Conservation (phyloP, 2,797 vertebrate genomes). For the Pseudochirops corinnae region DNA sequence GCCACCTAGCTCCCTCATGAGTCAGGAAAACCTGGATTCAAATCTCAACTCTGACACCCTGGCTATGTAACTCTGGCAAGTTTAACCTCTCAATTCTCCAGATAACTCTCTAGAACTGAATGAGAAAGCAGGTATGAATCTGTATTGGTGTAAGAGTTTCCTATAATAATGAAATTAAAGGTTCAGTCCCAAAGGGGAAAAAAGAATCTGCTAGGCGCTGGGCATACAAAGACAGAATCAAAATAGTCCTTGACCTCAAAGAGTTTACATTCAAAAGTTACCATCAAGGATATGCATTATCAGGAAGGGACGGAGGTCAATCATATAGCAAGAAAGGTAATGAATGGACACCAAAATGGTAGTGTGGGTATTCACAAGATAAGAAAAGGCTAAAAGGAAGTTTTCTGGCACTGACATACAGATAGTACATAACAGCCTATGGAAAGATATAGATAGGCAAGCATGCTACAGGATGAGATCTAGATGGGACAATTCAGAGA, state of each 20-base stretch:
- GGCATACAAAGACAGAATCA: background rate
- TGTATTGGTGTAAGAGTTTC: background rate
- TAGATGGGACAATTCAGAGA: background rate
- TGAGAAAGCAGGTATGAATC: background rate
- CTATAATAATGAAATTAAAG: background rate
- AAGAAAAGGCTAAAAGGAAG: background rate
- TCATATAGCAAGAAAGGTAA: background rate
- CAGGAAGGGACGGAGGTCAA: background rate
- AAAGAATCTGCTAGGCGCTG: background rate
- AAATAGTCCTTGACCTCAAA: background rate
- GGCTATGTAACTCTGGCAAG: background rate
- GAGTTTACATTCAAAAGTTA: background rate
- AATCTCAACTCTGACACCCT: background rate
- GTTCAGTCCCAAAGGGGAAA: background rate
- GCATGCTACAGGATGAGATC: background rate
- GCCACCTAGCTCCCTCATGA: background rate
- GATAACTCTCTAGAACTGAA: background rate
- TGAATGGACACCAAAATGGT: background rate
- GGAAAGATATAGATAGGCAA: background rate
- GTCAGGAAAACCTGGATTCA: background rate
- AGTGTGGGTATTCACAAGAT: background rate
- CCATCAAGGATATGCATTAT: background rate
- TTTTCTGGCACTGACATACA: background rate
- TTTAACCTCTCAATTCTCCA: background rate
- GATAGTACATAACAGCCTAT: background rate